These are phyloP conservation scores for Octodon degus DNA, from an alignment of 2,113 vertebrate species.

Conservation along the genomic window DNA sequence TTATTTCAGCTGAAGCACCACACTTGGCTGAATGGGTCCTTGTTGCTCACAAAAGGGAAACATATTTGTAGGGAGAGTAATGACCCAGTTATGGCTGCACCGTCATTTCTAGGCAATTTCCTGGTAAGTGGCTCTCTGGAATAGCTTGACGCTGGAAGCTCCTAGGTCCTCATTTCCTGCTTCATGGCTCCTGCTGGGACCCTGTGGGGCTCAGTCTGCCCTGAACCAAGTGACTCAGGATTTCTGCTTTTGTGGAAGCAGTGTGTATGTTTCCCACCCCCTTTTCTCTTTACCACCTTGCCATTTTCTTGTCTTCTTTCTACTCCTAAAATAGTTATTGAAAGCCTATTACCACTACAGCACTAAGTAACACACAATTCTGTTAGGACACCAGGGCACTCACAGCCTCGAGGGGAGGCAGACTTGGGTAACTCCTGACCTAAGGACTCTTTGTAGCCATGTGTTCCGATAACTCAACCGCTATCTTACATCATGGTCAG, in stretches of 20 bases:
- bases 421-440: not conserved
- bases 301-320: not conserved
- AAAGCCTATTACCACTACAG: not conserved
- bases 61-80: conserved; percentile 69
- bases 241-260: not conserved
- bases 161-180: conserved; percentile 46
- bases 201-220: not conserved
- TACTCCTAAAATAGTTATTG: not conserved
- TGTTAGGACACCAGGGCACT: not conserved
- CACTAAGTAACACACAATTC: not conserved
- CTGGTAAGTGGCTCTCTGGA: conserved; percentile 62
- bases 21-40: conserved; percentile 67
- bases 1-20: conserved; percentile 73
- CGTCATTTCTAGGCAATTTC: conserved; percentile 73
- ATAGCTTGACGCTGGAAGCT: conserved; percentile 18
- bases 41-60: conserved; percentile 70
- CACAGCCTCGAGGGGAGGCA: not conserved
- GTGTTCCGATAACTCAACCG: not conserved
- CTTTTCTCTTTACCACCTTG: not conserved
- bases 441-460: not conserved
- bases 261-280: not conserved
- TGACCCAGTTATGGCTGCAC: conserved; percentile 12
- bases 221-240: not conserved
- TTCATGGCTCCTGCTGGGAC: not conserved
- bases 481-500: not conserved